phyloP scores from a whole-genome alignment of 2,113 vertebrate genomes.

The Garra rufa region DNA sequence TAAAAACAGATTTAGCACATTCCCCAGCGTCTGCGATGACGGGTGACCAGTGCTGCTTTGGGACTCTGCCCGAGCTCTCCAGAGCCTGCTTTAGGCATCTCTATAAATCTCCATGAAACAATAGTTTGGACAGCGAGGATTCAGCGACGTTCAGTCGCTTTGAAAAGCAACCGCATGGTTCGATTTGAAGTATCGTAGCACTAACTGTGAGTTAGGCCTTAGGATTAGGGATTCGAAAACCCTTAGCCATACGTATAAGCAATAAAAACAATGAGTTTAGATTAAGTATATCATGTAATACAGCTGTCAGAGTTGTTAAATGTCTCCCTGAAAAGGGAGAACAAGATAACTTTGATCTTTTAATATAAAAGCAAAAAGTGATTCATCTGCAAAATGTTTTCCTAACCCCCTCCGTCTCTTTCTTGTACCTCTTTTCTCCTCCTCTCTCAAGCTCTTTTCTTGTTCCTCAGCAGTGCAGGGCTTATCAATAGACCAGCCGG shows the following conservation, averaged over 20 bases:
- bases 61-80: conserved; percentile 41
- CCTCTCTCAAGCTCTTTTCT: background rate
- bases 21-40: conserved; percentile 43
- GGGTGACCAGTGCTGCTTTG: conserved; percentile 51
- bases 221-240: conserved; percentile 8
- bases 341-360: conserved; percentile 20
- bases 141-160: background rate
- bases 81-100: conserved; percentile 43
- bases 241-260: background rate
- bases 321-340: background rate
- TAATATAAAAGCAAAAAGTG: conserved; percentile 12
- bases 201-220: background rate
- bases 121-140: conserved; percentile 18
- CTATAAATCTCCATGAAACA: conserved; percentile 42
- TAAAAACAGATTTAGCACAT: conserved; percentile 52
- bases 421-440: conserved; percentile 21
- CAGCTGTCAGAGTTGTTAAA: background rate
- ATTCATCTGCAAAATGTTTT: conserved; percentile 6
- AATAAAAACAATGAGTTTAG: conserved; percentile 12
- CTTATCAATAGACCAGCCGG: conserved; percentile 63
- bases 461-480: conserved; percentile 49
- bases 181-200: background rate
- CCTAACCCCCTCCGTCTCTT: background rate
- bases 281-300: background rate
- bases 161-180: conserved; percentile 6